Base-by-base conservation (phyloP, 2,888 invertebrate species). In the Lysandra coridon region DNA sequence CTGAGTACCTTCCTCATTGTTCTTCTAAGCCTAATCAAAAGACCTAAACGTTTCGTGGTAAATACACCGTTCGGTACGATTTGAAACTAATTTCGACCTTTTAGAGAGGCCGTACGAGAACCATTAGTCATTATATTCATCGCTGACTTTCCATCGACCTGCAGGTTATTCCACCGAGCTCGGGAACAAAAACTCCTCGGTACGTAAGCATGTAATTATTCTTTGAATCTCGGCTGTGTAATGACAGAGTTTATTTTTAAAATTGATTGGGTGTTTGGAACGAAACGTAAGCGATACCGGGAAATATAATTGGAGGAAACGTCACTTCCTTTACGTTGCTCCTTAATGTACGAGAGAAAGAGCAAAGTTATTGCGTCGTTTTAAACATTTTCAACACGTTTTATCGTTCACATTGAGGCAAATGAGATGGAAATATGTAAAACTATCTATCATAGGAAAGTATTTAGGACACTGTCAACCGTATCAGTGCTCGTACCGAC, bases 141-240 rank as follows among this genome's bases (percentile, higher is more conserved):
- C 84, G 85, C 84, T 90, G 93, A 92, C 93, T 91, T 93, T 92
- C 88, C 87, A 86, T 82, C 88, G 91, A 89, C 92, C 91, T 88
- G 86, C 86, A 89, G 92, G 92, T 92, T 92, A 90, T 91, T 92
- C 88, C 90, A 89, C 92, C 86, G 84, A 82, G 84, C 84, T 82
- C 83, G 83, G 87, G 87, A 88, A 91, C 91, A 92, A 93, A 83
- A 92, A 91, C 88, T 84, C 83, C 84, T 84, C 85, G 84, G 82
- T 80, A 83, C 85, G 85, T 84, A 78, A 81, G 79, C 79, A 81
- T 81, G 81, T 83, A 86, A 87, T 85, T 84, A 84, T 89, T 90
- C 88, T 86, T 83, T 83, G 85, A 87, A 89, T 86, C 87, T 84
- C 80, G 78, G 80, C 57, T 62, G 79, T 81, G 80, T 77, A 78